Conservation (phyloP, 2,888 invertebrate species). For the Aspidiotus destructor region DNA sequence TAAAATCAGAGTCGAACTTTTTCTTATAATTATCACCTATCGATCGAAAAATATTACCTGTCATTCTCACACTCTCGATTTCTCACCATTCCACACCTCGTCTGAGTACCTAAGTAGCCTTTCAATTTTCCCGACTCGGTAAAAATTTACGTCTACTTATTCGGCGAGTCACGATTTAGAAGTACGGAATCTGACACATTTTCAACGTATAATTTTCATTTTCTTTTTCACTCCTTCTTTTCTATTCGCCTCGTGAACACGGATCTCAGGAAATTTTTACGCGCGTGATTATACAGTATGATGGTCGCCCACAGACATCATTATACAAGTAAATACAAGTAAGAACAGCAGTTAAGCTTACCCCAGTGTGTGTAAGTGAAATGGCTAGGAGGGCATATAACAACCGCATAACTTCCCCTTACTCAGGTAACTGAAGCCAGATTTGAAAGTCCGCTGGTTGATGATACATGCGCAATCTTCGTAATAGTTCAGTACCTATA, state of each 20-base stretch:
- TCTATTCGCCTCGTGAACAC: background rate
- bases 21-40: no score
- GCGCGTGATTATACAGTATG: background rate
- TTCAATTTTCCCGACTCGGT: no score
- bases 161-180: no score
- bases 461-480: conserved; percentile 30
- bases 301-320: background rate
- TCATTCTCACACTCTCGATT: no score
- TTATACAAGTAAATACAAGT: conserved; percentile 7
- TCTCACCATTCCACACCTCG: no score
- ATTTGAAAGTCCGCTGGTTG: conserved; percentile 22
- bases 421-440: conserved; percentile 33
- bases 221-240: background rate
- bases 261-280: no score
- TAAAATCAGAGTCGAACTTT: no score
- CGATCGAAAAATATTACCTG: no score
- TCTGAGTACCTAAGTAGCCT: no score
- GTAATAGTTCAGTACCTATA: background rate
- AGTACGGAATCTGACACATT: no score
- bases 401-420: conserved; percentile 33
- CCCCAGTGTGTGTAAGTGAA: conserved; percentile 31
- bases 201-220: no score
- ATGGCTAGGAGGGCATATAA: conserved; percentile 32
- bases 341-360: conserved; percentile 5
- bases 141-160: no score